Evolutionary conservation across 2,888 invertebrate species (phyloP), one percentile per base, ranked within the genome.

Genomic region (Rhodophaea formosa): DNA sequence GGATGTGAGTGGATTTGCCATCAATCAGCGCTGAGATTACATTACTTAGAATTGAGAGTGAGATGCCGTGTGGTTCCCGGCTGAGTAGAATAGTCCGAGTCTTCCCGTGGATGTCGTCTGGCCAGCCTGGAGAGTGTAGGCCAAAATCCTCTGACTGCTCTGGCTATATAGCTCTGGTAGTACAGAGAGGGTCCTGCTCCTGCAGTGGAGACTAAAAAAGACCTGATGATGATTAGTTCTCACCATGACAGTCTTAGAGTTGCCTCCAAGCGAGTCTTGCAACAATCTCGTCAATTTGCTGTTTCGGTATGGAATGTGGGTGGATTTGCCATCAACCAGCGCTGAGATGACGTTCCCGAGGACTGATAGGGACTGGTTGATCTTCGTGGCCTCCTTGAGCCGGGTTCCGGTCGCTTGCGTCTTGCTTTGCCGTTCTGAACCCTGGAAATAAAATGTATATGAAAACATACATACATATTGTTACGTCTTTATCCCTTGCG

Each of bases 321-420:
- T 97, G 70, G 97, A 97, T 88, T 98, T 99, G 47, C 98, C 98
- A 88, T 99, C 99, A 2, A 99, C 99, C 63, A 99, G 91, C 1
- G 99, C 98, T 5, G 99, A 98, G 69, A 99, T 99, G 1, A 99
- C 99, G 87, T 99, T 99, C 29, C 99, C 99, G 57, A 99, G 91
- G 0, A 98, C 99, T 0, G 99, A 99, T 0, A 99, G 93, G 0
- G 99, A 99, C 62, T 99, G 93, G 92, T 99, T 99, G 68, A 99
- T 99, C 88, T 99, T 99, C 0, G 98, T 98, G 0, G 99, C 99
- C 86, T 99, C 99, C 77, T 98, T 97, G 56, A 99, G 91, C 0
- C 99, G 93, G 64, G 97, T 95, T 30, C 99, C 98, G 32, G 96
- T 95, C 0, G 99, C 97, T 72, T 98, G 98, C 0, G 99, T 99